Conservation (phyloP, 2,113 vertebrate genomes). For the Ornithorhynchus anatinus region DNA sequence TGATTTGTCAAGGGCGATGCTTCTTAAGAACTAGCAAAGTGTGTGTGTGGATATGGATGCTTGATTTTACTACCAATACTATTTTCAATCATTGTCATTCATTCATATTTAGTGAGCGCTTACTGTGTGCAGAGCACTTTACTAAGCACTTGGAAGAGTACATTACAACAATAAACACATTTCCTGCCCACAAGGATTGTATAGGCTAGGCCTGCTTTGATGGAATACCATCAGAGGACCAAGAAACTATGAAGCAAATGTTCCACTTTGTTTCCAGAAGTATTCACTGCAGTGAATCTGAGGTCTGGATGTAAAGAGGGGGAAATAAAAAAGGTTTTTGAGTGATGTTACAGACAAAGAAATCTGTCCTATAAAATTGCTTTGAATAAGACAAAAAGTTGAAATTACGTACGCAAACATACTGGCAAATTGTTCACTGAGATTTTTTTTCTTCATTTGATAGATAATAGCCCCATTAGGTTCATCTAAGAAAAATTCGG, state of each 20-base stretch:
- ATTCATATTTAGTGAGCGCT: too few relatives aligned
- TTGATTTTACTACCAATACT: too few relatives aligned
- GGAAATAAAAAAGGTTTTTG: not conserved
- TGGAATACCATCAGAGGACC: not conserved
- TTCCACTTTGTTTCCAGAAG: not conserved
- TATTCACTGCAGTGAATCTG: not conserved
- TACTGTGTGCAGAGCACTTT: too few relatives aligned
- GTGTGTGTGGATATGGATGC: too few relatives aligned
- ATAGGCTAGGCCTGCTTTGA: slow-evolving; percentile 8
- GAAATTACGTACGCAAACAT: not conserved
- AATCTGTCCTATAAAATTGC: not conserved
- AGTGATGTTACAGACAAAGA: not conserved
- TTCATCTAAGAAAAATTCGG: slow-evolving; percentile 19
- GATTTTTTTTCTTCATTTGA: not conserved
- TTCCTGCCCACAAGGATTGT: too few relatives aligned
- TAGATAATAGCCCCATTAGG: not conserved
- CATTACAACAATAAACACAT: too few relatives aligned
- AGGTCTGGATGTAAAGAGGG: slow-evolving; percentile 1
- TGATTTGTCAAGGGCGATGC: too few relatives aligned
- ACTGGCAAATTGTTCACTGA: not conserved
- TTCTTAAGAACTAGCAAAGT: too few relatives aligned
- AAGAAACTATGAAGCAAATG: not conserved
- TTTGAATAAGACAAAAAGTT: not conserved
- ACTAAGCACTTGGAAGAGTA: too few relatives aligned
- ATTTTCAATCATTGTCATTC: too few relatives aligned